Evolutionary conservation across 2,113 vertebrate species (phyloP), one percentile per base, ranked within the genome.

Genomic region (Dolichotis patagonum): DNA sequence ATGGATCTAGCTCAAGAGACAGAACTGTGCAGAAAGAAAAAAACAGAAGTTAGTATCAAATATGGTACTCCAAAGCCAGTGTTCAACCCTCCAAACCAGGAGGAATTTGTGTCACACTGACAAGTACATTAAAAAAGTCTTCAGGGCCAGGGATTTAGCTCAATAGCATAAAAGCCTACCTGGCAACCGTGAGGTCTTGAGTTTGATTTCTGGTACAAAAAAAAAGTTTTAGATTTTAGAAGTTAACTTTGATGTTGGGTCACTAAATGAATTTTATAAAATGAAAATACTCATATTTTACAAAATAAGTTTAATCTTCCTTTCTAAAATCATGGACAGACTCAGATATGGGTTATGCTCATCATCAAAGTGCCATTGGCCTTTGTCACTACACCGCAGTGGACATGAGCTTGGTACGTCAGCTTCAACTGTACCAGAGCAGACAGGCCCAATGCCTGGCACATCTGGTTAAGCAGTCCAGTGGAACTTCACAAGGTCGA

Each of bases 81-180:
- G 32, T 16, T 67, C 54, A 69, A 62, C 49, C 13, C 12, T 84
- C 32, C 28, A 56, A 24, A 86, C 30, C 46, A 94, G 63, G 60
- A 93, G 73, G 85, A 94, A 73, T 89, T 91, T 60, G 54, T 85
- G 30, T 17, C 86, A 60, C 43, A 16, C 73, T 90, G 73, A 88
- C 35, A 91, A 90, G 5, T 41, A 3, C 10, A 78, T 73, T 89
- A 94, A 93, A 49, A n/a, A 78, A 71, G 41, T 17, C 32, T 77
- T 91, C 49, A 52, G 49, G 9, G 49, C 49, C 9, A 52, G 49
- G 10, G 49, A 11, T 52, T 52, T 52, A 11, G 49, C 49, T 52
- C 49, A 52, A 11, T 52, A 9, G 49, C 9, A 10, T 52, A 52
- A 52, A 9, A 5, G 10, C 10, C 49, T 52, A 9, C 49, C 49